These are phyloP conservation scores for Xestia ashworthii DNA, from an alignment of 2,888 invertebrate genomes.

Conservation along the genomic window DNA sequence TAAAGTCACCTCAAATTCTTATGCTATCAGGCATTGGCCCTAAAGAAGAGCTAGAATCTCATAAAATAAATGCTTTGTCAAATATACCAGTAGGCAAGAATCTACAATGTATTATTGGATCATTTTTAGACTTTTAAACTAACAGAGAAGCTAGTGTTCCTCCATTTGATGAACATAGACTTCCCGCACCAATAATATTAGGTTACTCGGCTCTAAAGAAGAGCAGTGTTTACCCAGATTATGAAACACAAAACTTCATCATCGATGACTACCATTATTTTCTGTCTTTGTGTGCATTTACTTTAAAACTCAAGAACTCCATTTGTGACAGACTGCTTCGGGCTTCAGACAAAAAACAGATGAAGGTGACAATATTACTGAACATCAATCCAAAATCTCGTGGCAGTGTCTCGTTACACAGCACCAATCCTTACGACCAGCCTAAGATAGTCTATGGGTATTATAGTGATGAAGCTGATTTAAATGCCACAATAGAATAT, in stretches of 20 bases:
- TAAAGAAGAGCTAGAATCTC: constrained; percentile 68
- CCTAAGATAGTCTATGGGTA: constrained; percentile 22
- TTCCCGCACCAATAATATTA: constrained; percentile 32
- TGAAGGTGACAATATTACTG: constrained; percentile 21
- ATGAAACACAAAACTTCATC: constrained; percentile 15
- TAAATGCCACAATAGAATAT: constrained; percentile 22
- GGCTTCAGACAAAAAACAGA: constrained; percentile 7
- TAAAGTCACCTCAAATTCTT: constrained; percentile 74
- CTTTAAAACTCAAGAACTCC: constrained; percentile 19
- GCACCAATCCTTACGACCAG: constrained; percentile 21
- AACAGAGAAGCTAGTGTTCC: constrained; percentile 3
- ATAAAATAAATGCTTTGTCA: constrained; percentile 68
- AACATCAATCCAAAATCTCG: constrained; percentile 31
- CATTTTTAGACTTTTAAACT: constrained; percentile 39
- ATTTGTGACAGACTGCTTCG: constrained; percentile 20
- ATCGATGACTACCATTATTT: constrained; percentile 19
- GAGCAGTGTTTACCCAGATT: constrained; percentile 1
- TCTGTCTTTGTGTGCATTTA: constrained; percentile 24
- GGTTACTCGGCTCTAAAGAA: constrained; percentile 28
- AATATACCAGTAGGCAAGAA: constrained; percentile 78
- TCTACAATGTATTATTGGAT: constrained; percentile 72
- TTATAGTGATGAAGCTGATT: constrained; percentile 30
- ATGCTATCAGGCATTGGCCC: constrained; percentile 80
- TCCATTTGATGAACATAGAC: constrained; percentile 34
- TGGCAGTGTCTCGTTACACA: constrained; percentile 26